Base-by-base conservation (phyloP, 30 jellyfish, hydroid and myxozoan genomes). In the Chironex yamaguchii region DNA sequence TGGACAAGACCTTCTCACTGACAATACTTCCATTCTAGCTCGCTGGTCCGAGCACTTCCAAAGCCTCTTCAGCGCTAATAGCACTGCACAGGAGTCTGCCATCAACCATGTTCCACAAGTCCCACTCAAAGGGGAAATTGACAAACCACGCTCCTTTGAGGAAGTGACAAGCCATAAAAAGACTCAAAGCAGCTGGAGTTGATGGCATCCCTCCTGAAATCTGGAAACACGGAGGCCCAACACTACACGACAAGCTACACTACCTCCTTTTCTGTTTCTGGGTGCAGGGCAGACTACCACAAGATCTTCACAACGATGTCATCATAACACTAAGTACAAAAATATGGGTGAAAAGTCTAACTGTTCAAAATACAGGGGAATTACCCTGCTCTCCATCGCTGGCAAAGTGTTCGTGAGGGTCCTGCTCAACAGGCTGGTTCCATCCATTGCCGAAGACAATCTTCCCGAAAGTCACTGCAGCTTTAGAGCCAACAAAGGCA, bases 401-500 rank as follows among this genome's bases (percentile, higher is more conserved):
- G 82, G 82, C 12, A 68, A 30, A 25, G 35, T 23, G 65, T 49
- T 68, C 20, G 72, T 64, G 11, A 2, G 80, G 12, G 82, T 26
- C 20, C 62, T 3, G 52, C 82, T 68, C 65, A 29, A 30, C 1
- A 30, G 82, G 62, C 76, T 68, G 65, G 26, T 68, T 12, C 62
- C 82, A 29, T 3, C 71, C 82, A 68, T 68, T 30, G 82, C 82
- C 1, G 64, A 68, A 11, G 64, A 29, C 76, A 34, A 29, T 64
- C 82, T 68, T 33, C 82, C 82, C 6, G 82, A 28, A n/a, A 49
- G 25, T 62, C 77, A 72, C 77, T 72, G 35, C 28, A 42, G 81
- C 35, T 36, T 35, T 29, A 27, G 86, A 36, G 42, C 42, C 1
- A 49, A 36, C 77, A 36, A 50, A 17, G 23, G 83, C 86, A 35